These are phyloP conservation scores for Meteorus sp. DNA, from an alignment of 1,140 invertebrate species.

Conservation along the genomic window DNA sequence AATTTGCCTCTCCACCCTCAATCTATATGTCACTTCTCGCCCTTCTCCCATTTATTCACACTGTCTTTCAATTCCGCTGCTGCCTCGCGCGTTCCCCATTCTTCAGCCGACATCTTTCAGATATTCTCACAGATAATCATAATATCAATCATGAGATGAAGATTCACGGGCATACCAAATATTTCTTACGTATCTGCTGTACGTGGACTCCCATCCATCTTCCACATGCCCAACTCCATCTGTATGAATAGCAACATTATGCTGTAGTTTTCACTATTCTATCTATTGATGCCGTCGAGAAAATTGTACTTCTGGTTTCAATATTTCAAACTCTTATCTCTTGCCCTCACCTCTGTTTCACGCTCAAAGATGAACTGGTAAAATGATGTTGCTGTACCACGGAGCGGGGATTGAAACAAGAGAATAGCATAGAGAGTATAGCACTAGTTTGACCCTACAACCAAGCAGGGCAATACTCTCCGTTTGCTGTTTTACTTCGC, in stretches of 20 bases:
- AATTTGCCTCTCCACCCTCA: too few species aligned
- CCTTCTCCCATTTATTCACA: too few species aligned
- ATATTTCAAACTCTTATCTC: conserved; percentile 61
- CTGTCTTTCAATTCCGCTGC: too few species aligned
- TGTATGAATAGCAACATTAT: conserved; percentile 47
- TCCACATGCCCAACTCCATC: too few species aligned
- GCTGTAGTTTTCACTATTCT: background rate
- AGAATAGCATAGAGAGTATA: conserved; percentile 14
- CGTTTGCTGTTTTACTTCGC: conserved; percentile 5
- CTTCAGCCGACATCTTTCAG: too few species aligned
- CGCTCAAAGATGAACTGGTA: background rate
- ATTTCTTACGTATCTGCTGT: too few species aligned
- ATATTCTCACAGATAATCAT: too few species aligned
- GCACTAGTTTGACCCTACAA: conserved; percentile 19
- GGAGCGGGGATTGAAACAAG: conserved; percentile 20
- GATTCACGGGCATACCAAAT: background rate
- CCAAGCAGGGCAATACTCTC: conserved; percentile 13
- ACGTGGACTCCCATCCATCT: too few species aligned
- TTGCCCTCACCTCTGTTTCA: conserved; percentile 19
- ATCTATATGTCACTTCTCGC: too few species aligned
- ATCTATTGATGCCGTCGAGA: conserved; percentile 27
- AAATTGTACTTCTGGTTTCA: conserved; percentile 53
- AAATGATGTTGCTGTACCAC: conserved; percentile 6
- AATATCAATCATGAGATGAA: background rate
- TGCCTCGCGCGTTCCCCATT: too few species aligned